A percentile compares a stretch with the other conserved stretches of the same genome.
These are phyloP conservation scores for Barbus barbus DNA, from an alignment of 2,113 vertebrate species.

Conservation along the genomic window DNA sequence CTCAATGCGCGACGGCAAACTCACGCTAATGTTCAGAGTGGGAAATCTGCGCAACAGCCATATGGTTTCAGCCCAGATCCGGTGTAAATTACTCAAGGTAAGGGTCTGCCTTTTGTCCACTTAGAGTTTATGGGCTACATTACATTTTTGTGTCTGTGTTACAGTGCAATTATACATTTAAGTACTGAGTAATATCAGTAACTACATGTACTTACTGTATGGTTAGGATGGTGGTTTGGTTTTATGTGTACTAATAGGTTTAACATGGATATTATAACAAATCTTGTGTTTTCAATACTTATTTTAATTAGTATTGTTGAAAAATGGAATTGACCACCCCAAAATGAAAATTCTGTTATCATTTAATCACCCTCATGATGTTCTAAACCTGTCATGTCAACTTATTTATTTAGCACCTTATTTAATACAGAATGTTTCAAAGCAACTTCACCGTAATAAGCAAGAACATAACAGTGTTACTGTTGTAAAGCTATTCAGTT, in stretches of 20 bases:
- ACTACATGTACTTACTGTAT: too few relatives aligned
- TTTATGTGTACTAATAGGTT: not conserved
- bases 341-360: too few relatives aligned
- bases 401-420: too few relatives aligned
- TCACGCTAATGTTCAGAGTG: slow-evolving; percentile 98
- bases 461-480: too few relatives aligned
- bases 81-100: slow-evolving; percentile 98
- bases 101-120: slow-evolving; percentile 61
- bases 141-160: too few relatives aligned
- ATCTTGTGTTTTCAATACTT: not conserved
- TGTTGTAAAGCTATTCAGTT: too few relatives aligned
- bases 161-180: not conserved
- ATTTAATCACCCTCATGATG: too few relatives aligned
- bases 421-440: too few relatives aligned
- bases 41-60: slow-evolving; percentile 99
- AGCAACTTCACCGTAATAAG: too few relatives aligned
- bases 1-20: slow-evolving; percentile 96
- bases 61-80: slow-evolving; percentile 98
- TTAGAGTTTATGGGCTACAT: not conserved
- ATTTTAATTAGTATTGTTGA: not conserved
- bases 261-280: not conserved
- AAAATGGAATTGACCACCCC: not conserved
- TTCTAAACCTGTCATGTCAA: too few relatives aligned
- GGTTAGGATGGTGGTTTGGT: too few relatives aligned
- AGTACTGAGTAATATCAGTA: not conserved